These are phyloP conservation scores for Amiota minor DNA, from an alignment of 2,888 invertebrate species.

Conservation along the genomic window DNA sequence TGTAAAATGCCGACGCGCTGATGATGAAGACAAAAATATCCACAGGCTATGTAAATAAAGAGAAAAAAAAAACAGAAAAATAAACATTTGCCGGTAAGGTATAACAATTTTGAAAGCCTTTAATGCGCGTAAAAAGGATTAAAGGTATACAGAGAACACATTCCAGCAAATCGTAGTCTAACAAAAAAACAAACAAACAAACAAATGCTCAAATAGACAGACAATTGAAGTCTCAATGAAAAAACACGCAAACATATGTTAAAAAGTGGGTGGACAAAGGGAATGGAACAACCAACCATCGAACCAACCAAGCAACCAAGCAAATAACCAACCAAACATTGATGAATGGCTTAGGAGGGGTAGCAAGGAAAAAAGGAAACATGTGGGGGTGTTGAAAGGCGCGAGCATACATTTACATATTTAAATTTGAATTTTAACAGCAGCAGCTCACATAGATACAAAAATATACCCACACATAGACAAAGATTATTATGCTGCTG, in stretches of 20 bases:
- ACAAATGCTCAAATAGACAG: slow-evolving; percentile 9
- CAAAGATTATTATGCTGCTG: slow-evolving; percentile 57
- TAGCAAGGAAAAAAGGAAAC: slow-evolving; percentile 5
- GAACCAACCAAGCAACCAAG: too few relatives aligned
- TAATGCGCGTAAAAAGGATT: slow-evolving; percentile 61
- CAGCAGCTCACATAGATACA: slow-evolving; percentile 30
- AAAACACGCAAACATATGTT: slow-evolving; percentile 48
- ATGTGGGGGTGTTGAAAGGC: slow-evolving; percentile 29
- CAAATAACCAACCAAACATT: too few relatives aligned
- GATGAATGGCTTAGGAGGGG: slow-evolving; percentile 32
- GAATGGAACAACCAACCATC: too few relatives aligned
- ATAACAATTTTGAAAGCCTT: slow-evolving; percentile 52
- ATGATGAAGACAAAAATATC: slow-evolving; percentile 38
- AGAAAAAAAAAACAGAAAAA: slow-evolving; percentile 39
- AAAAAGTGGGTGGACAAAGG: slow-evolving; percentile 4
- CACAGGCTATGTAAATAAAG: slow-evolving; percentile 27
- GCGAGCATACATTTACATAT: slow-evolving; percentile 60
- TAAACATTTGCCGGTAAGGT: background rate
- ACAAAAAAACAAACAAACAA: background rate
- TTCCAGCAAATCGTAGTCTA: background rate
- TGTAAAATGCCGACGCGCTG: slow-evolving; percentile 46
- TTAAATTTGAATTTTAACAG: slow-evolving; percentile 53
- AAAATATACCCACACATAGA: slow-evolving; percentile 36
- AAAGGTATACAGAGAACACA: slow-evolving; percentile 39
- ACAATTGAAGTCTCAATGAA: slow-evolving; percentile 5